A percentile compares a stretch with the other conserved stretches of the same genome.
Evolutionary conservation across 2,797 vertebrate species (phyloP).

Genomic region (Bovichtus diacanthus): DNA sequence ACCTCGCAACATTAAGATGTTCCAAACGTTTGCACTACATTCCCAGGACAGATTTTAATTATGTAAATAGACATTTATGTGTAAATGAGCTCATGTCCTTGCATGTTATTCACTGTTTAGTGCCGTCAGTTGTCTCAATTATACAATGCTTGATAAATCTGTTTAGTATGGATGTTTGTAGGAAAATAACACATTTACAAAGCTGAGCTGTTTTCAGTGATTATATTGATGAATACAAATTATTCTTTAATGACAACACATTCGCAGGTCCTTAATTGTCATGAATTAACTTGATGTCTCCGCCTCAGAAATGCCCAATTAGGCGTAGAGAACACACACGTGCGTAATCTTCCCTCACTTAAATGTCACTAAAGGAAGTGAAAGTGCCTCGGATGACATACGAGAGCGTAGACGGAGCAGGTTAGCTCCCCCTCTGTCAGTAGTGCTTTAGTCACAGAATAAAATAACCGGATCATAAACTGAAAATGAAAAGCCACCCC

Average conservation of each 20-base stretch:
- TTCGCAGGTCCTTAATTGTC: slow-evolving; percentile 29
- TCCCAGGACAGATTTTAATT: slow-evolving; percentile 7
- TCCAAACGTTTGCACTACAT: not conserved
- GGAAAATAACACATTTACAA: no score
- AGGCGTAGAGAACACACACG: slow-evolving; percentile 21
- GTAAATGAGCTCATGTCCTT: slow-evolving; percentile 20
- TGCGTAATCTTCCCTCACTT: not conserved
- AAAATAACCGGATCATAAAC: not conserved
- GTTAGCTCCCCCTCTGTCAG: slow-evolving; percentile 2
- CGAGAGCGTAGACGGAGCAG: not conserved
- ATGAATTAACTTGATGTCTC: slow-evolving; percentile 24
- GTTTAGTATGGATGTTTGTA: no score
- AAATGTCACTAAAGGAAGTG: slow-evolving; percentile 15
- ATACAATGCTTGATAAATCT: slow-evolving; percentile 24
- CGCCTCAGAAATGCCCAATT: slow-evolving; percentile 14
- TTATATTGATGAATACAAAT: slow-evolving; percentile 43
- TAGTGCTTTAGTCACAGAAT: not conserved
- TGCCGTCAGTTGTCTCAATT: slow-evolving; percentile 23
- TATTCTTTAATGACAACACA: slow-evolving; percentile 44
- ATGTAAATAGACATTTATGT: slow-evolving; percentile 1
- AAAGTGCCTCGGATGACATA: not conserved
- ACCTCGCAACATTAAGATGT: not conserved
- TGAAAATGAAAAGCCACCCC: not conserved
- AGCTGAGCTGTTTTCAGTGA: slow-evolving; percentile 48
- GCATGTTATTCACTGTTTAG: slow-evolving; percentile 10